Conservation (phyloP, 2,113 vertebrate species). For the Proteles cristata region DNA sequence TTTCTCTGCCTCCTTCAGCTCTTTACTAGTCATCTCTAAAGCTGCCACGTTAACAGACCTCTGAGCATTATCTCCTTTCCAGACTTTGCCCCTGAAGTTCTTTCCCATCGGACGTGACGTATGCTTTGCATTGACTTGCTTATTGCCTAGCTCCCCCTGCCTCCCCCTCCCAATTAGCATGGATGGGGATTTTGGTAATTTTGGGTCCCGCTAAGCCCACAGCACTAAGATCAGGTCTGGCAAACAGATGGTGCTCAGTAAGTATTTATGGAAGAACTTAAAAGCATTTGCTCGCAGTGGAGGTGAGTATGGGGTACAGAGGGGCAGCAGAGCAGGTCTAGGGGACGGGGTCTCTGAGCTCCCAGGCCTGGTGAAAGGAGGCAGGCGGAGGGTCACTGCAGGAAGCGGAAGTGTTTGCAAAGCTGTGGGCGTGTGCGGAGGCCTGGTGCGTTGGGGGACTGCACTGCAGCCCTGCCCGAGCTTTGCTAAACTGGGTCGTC, state of each 20-base stretch:
- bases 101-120: not conserved
- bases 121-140: not conserved
- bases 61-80: not conserved
- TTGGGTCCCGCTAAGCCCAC: not conserved
- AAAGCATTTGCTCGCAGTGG: not conserved
- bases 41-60: not conserved
- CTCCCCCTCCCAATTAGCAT: accelerated
- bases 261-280: not conserved
- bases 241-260: not conserved
- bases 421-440: not conserved
- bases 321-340: not conserved
- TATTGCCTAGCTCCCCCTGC: not conserved
- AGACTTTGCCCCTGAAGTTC: not conserved
- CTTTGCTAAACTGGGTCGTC: accelerated
- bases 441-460: not conserved
- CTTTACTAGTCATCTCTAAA: not conserved
- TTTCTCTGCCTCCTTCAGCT: not conserved
- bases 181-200: not conserved
- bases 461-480: accelerated
- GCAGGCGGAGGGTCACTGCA: not conserved
- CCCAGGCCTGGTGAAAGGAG: not conserved
- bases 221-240: not conserved
- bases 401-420: not conserved
- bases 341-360: not conserved
- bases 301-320: not conserved